These are phyloP conservation scores for Anniella stebbinsi DNA, from an alignment of 2,797 vertebrate genomes.

Conservation along the genomic window DNA sequence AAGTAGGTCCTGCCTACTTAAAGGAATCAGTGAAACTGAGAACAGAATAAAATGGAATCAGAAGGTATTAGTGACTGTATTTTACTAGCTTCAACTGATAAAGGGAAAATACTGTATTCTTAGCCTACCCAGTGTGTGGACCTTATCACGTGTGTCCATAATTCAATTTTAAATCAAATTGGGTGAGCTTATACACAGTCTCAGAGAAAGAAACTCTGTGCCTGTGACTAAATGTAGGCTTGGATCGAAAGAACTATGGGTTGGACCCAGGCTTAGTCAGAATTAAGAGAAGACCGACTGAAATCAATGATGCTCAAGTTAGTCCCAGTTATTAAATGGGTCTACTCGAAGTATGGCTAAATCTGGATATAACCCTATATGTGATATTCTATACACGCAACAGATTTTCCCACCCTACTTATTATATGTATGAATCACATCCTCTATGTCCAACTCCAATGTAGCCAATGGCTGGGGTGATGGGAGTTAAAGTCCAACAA, in stretches of 20 bases:
- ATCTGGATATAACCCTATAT: not conserved
- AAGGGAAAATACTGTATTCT: not conserved
- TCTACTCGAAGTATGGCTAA: not conserved
- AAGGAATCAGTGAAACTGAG: not conserved
- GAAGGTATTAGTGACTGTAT: not conserved
- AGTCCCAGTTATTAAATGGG: too few relatives aligned
- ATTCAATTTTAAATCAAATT: not conserved
- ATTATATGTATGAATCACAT: too few relatives aligned
- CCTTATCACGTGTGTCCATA: not conserved
- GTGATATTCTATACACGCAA: not conserved
- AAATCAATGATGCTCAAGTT: too few relatives aligned
- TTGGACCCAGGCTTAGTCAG: not conserved
- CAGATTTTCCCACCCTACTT: not conserved
- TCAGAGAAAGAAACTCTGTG: not conserved
- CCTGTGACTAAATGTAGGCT: not conserved
- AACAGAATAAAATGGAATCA: not conserved
- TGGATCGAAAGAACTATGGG: not conserved
- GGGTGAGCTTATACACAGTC: not conserved
- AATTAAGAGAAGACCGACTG: not conserved
- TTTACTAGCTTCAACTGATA: not conserved
- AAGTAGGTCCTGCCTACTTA: not conserved
- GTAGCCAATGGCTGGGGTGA: not conserved
- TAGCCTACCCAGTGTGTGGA: not conserved
- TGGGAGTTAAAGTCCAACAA: too few relatives aligned
- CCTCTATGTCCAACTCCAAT: too few relatives aligned